Evolutionary conservation across 2,113 vertebrate species (phyloP).

Genomic region (Gnathonemus echidnorhynchus): DNA sequence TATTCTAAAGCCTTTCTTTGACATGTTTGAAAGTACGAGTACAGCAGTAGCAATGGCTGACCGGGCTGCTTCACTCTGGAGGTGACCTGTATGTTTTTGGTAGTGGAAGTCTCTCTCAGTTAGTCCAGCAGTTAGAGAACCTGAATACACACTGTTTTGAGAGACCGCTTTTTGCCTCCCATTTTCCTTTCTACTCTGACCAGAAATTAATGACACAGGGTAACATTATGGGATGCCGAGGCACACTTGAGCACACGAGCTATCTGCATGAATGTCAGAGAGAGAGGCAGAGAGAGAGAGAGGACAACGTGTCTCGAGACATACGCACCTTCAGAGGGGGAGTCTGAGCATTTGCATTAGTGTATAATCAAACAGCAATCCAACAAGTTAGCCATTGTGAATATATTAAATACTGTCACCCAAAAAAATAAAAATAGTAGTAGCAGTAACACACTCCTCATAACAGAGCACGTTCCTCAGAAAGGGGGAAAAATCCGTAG

Average conservation of each 20-base stretch:
- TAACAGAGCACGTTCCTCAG: constrained; percentile 47
- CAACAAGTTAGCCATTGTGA: constrained; percentile 44
- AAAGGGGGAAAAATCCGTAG: constrained; percentile 35
- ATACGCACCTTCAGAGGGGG: constrained; percentile 31
- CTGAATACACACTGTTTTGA: background rate
- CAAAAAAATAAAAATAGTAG: constrained; percentile 14
- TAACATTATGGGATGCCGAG: constrained; percentile 53
- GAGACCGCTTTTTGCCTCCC: background rate
- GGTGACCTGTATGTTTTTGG: constrained; percentile 17
- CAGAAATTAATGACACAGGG: constrained; percentile 63
- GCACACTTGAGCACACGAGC: constrained; percentile 33
- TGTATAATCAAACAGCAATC: constrained; percentile 50
- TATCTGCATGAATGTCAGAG: constrained; percentile 17
- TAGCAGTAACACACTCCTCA: constrained; percentile 47
- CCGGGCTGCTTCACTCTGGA: constrained; percentile 33
- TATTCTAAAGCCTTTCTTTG: constrained; percentile 49
- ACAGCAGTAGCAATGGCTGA: constrained; percentile 32
- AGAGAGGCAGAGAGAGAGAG: background rate
- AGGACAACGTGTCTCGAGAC: background rate
- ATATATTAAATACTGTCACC: constrained; percentile 60
- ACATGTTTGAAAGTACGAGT: constrained; percentile 47
- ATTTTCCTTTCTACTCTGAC: constrained; percentile 7
- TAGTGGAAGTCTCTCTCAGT: constrained; percentile 9
- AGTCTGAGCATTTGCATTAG: constrained; percentile 49
- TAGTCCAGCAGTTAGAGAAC: constrained; percentile 28